Conservation (phyloP, 2,113 vertebrate species). For the Dasyurus viverrinus region DNA sequence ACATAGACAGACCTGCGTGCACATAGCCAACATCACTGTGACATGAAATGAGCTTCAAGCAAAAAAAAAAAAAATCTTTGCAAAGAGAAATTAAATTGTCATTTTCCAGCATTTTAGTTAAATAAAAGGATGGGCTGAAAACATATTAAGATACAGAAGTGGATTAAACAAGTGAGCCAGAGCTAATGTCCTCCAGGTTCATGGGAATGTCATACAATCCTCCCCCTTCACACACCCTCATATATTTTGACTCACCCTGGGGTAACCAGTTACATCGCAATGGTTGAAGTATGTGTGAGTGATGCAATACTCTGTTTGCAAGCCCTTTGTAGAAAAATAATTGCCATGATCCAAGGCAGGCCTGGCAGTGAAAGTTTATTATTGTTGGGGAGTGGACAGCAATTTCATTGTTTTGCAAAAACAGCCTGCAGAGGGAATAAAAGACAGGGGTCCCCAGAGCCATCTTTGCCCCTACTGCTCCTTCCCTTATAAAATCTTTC, state of each 20-base stretch:
- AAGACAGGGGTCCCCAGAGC: conserved; percentile 45
- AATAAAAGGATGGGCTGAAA: conserved; percentile 74
- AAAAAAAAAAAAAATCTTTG: conserved; percentile 23
- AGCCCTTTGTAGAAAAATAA: conserved; percentile 49
- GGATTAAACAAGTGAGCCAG: conserved; percentile 25
- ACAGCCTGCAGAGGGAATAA: conserved; percentile 59
- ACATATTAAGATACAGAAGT: conserved; percentile 65
- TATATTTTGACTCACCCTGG: conserved; percentile 72
- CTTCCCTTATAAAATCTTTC: conserved; percentile 46
- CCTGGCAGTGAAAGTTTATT: conserved; percentile 46
- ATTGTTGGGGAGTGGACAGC: conserved; percentile 60
- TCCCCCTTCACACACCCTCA: conserved; percentile 19
- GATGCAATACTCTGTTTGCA: conserved; percentile 56
- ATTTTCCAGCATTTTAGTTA: conserved; percentile 58
- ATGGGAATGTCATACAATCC: background rate
- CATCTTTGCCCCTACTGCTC: conserved; percentile 43
- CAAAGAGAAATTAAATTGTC: conserved; percentile 39
- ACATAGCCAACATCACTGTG: conserved; percentile 58
- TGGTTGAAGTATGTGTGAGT: conserved; percentile 47
- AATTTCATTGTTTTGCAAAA: conserved; percentile 69
- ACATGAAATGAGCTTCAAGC: conserved; percentile 68
- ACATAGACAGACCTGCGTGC: conserved; percentile 57
- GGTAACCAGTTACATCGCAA: conserved; percentile 48
- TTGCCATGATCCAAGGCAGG: conserved; percentile 28
- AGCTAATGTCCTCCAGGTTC: conserved; percentile 55